Percentiles rank a stretch among this genome's conserved stretches.
Conservation (phyloP, 64 coral and sea anemone species). For the Montipora cactus region DNA sequence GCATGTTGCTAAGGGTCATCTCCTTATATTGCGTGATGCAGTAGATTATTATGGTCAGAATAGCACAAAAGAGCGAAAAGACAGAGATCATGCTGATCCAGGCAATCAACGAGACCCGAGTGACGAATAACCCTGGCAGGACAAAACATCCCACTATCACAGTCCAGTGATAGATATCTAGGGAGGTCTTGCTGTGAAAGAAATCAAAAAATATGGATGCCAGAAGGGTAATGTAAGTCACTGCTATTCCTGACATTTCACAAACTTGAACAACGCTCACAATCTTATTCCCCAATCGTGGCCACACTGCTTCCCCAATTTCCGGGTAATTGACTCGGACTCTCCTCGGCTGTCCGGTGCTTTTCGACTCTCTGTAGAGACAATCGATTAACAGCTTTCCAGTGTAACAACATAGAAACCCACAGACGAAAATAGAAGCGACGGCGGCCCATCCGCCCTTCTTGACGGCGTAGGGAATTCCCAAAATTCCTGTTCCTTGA, state of each 20-base stretch:
- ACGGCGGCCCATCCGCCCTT: slow-evolving; percentile 85
- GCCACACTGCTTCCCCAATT: slow-evolving; percentile 87
- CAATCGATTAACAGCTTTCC: slow-evolving; percentile 86
- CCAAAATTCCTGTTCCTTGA: slow-evolving; percentile 87
- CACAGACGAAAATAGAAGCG: slow-evolving; percentile 56
- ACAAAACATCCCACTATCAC: slow-evolving; percentile 73
- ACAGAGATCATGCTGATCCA: slow-evolving; percentile 94
- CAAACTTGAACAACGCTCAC: slow-evolving; percentile 86
- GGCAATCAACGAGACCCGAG: slow-evolving; percentile 85
- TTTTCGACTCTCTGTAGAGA: slow-evolving; percentile 79
- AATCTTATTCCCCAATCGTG: slow-evolving; percentile 82
- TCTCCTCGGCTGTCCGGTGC: slow-evolving; percentile 74
- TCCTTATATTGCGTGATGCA: slow-evolving; percentile 71
- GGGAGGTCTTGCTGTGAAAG: slow-evolving; percentile 60
- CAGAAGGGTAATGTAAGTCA: slow-evolving; percentile 81
- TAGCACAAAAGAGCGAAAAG: slow-evolving; percentile 66
- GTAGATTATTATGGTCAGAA: slow-evolving; percentile 76
- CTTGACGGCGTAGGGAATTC: slow-evolving; percentile 82
- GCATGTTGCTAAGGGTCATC: slow-evolving; percentile 75
- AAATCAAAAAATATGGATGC: slow-evolving; percentile 76
- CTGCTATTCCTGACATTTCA: slow-evolving; percentile 88
- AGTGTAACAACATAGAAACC: slow-evolving; percentile 83
- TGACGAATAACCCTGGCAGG: slow-evolving; percentile 83
- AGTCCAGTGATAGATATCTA: slow-evolving; percentile 78
- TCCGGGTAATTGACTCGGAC: slow-evolving; percentile 85